Conservation (phyloP, 2,888 invertebrate genomes). For the Acronicta psi region DNA sequence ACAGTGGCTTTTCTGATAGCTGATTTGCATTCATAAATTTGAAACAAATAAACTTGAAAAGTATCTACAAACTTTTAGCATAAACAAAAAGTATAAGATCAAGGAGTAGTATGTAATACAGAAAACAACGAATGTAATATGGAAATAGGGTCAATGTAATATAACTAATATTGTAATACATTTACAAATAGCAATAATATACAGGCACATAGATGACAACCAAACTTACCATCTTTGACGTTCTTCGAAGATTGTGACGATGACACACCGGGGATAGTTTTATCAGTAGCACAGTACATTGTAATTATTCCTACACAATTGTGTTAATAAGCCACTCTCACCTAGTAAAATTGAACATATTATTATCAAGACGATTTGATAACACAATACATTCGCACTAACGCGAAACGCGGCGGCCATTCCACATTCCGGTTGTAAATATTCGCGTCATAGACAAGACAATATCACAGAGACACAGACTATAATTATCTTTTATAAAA, state of each 20-base stretch:
- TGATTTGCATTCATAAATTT: slow-evolving; percentile 17
- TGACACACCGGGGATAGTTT: slow-evolving; percentile 93
- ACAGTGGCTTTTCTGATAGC: slow-evolving; percentile 1
- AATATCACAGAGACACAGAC: slow-evolving; percentile 20
- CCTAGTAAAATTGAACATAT: slow-evolving; percentile 88
- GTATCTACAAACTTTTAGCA: slow-evolving; percentile 55
- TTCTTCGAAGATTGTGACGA: slow-evolving; percentile 92
- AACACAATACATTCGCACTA: slow-evolving; percentile 77
- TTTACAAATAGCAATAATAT: slow-evolving; percentile 44
- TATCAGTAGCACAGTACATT: slow-evolving; percentile 94
- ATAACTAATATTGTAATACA: slow-evolving; percentile 15
- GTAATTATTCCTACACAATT: slow-evolving; percentile 73
- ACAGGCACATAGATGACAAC: slow-evolving; percentile 55
- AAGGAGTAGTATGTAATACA: not conserved
- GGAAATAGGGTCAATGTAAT: slow-evolving; percentile 4
- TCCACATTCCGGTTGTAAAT: slow-evolving; percentile 89
- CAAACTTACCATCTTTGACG: slow-evolving; percentile 93
- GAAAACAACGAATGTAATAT: not conserved
- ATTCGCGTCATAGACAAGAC: slow-evolving; percentile 75
- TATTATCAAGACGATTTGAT: slow-evolving; percentile 75
- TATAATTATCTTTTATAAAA: not conserved
- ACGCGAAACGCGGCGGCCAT: slow-evolving; percentile 86
- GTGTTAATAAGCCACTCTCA: slow-evolving; percentile 86
- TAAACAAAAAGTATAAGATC: slow-evolving; percentile 15
- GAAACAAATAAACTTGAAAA: slow-evolving; percentile 53